Evolutionary conservation across 2,113 vertebrate species (phyloP).

Genomic region (Aptenodytes patagonicus): DNA sequence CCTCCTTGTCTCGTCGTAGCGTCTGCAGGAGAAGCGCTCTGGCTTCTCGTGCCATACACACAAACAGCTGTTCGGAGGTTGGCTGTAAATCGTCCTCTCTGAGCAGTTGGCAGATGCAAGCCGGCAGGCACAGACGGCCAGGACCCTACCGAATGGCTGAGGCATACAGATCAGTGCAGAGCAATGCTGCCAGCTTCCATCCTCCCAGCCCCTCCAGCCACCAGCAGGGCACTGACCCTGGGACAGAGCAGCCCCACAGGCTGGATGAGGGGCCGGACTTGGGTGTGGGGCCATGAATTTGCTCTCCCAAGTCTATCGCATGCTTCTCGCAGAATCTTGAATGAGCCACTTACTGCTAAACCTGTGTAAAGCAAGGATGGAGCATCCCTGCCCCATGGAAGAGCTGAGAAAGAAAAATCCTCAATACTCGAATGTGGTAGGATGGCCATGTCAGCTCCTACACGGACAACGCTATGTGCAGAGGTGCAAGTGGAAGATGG

Average conservation of each 20-base stretch:
- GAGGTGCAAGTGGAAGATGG: not conserved
- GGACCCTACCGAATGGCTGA: not conserved
- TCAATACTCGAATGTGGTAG: accelerated
- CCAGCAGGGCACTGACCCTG: not conserved
- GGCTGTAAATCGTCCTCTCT: not conserved
- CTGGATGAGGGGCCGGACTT: no score
- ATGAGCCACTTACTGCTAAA: not conserved
- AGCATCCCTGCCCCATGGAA: not conserved
- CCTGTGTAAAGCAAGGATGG: not conserved
- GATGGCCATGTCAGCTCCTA: not conserved
- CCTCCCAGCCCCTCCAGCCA: not conserved
- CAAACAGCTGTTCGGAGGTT: not conserved
- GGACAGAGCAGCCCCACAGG: not conserved
- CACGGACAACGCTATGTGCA: not conserved
- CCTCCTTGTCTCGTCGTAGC: not conserved
- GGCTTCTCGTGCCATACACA: not conserved
- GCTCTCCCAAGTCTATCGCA: accelerated
- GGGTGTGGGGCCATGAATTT: not conserved
- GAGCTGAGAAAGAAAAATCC: not conserved
- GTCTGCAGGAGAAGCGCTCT: not conserved
- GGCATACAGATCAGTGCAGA: not conserved
- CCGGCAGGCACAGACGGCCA: not conserved
- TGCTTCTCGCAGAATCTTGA: not conserved
- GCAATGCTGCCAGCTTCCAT: not conserved
- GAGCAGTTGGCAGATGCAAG: not conserved